Evolutionary conservation across 2,888 invertebrate species (phyloP).

Genomic region (Mythimna ferrago): DNA sequence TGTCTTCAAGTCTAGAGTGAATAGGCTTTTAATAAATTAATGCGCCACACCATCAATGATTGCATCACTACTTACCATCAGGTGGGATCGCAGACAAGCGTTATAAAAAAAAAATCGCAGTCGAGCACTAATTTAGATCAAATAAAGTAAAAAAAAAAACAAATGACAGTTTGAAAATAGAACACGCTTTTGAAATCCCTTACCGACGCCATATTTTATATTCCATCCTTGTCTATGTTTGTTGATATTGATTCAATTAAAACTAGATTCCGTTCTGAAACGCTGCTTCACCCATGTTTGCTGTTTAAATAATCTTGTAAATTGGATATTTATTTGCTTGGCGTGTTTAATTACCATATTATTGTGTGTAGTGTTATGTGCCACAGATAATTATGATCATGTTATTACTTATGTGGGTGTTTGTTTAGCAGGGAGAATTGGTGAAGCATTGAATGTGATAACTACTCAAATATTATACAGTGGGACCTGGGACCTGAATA

Average conservation of each 20-base stretch:
- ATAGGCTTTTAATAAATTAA: no score
- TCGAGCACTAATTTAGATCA: no score
- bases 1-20: no score
- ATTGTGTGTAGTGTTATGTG: conserved; percentile 28
- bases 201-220: neutral
- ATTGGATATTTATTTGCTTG: conserved; percentile 49
- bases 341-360: conserved; percentile 48
- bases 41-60: no score
- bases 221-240: neutral
- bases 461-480: no score
- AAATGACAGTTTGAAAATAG: conserved; percentile 11
- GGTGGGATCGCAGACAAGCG: no score
- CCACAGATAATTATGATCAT: neutral
- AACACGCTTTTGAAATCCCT: conserved; percentile 14
- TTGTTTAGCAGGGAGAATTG: neutral
- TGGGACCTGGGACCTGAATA: no score
- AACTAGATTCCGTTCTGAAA: conserved; percentile 29
- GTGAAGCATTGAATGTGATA: neutral
- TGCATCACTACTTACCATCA: no score
- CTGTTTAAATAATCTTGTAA: conserved; percentile 52
- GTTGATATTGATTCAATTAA: conserved; percentile 44
- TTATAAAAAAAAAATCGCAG: no score
- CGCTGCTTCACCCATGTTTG: conserved; percentile 28
- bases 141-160: neutral
- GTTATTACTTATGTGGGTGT: neutral